Base-by-base conservation (phyloP, 2,888 invertebrate genomes). In the Epinotia ramella region DNA sequence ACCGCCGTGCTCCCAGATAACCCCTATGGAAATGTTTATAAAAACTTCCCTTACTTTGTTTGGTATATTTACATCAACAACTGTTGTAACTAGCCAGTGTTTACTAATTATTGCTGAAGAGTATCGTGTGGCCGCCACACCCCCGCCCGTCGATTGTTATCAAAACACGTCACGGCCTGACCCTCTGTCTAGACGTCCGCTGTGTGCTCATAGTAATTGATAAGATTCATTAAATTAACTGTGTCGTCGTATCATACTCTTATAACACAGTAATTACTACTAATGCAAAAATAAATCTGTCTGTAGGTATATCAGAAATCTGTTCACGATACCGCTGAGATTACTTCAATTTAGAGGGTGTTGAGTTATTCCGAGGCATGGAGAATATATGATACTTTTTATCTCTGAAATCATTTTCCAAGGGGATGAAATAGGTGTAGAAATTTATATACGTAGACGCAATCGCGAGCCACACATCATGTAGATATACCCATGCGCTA, bases 131-230 rank as follows among this genome's bases (percentile, higher is more conserved):
- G 66, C 68, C 65, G 81, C 77, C 83, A 83, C 82, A 83, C 81
- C 81, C 81, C 79, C 73, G 75, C 80, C 77, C 80, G 76, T 24
- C 56, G n/a, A 78, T 73, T 75, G 74, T 81, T 83, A 81, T 84
- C 81, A 79, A 79, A 75, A 76, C 77, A 81, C 83, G 83, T 84
- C 83, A 83, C 73, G 28, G 46, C 62, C 73, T 73, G 80, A 80
- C 79, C 82, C 81, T 81, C 77, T 77, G 81, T 80, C 77, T 81
- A 82, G 81, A 80, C 80, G 66, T 56, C 33, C 70, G 70, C 68
- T 40, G 40, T 40, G 9, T 40, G 40, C 7, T 40, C 40, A 40
- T 67, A 40, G 67, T 71, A 64, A 74, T 44, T 74, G 73, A 77
- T 74, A 79, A 73, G 57, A 44, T 73, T 72, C 62, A 73, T 68